These are phyloP conservation scores for Hypanus sabinus DNA, from an alignment of 2,113 vertebrate genomes.

Conservation along the genomic window DNA sequence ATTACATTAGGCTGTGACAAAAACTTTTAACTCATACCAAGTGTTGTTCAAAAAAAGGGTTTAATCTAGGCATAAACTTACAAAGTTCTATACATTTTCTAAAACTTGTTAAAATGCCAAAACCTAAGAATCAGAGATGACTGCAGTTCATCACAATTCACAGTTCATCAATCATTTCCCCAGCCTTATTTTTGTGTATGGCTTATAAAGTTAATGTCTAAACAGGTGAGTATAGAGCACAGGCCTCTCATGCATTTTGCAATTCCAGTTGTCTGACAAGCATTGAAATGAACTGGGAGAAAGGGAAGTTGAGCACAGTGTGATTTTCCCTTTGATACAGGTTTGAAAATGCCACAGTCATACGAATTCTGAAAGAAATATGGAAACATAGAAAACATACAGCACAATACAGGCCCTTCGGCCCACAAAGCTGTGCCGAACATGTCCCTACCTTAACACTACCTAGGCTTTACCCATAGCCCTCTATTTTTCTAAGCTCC, in stretches of 20 bases:
- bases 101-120: not conserved
- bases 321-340: not conserved
- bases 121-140: not conserved
- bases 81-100: not conserved
- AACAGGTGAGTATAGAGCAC: not conserved
- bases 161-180: not conserved
- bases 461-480: too few relatives aligned
- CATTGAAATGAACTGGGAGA: not conserved
- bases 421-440: too few relatives aligned
- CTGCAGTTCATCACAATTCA: not conserved
- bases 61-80: not conserved
- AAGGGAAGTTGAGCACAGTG: not conserved
- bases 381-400: too few relatives aligned
- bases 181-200: not conserved
- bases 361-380: not conserved
- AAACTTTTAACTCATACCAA: not conserved
- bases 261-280: not conserved
- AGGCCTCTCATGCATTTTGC: not conserved
- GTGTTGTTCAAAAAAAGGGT: not conserved
- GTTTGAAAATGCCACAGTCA: not conserved
- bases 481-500: too few relatives aligned
- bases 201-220: not conserved
- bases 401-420: too few relatives aligned
- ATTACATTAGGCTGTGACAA: not conserved
- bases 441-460: too few relatives aligned